Conservation (phyloP, 1,140 invertebrate species). For the Drosophila malerkotliana region DNA sequence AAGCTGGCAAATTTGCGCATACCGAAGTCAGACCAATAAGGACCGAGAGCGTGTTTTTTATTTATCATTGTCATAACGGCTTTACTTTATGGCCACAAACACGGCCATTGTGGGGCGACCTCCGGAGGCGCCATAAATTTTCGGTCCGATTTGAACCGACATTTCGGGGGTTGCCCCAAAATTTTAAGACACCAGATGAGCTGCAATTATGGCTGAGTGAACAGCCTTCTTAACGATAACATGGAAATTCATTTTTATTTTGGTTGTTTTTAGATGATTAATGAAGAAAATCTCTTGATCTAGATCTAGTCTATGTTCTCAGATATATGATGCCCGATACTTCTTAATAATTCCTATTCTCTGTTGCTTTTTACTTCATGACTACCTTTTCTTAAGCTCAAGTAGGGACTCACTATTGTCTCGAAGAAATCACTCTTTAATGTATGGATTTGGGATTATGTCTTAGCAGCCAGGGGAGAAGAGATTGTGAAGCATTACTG, state of each 20-base stretch:
- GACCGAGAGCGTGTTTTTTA: slow-evolving; percentile 10
- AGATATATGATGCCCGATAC: too few relatives aligned
- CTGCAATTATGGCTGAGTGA: not conserved
- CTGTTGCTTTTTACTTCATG: not conserved
- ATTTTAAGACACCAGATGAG: not conserved
- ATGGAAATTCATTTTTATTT: not conserved
- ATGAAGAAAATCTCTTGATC: not conserved
- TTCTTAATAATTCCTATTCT: not conserved
- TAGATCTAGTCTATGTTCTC: not conserved
- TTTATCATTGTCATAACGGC: slow-evolving; percentile 27
- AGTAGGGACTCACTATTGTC: not conserved
- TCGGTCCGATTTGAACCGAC: not conserved
- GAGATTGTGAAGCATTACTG: not conserved
- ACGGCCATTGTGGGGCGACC: not conserved
- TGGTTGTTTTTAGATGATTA: not conserved
- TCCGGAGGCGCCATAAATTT: slow-evolving; percentile 1
- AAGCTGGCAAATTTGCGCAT: slow-evolving; percentile 40
- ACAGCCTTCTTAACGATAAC: not conserved
- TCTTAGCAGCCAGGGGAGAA: not conserved
- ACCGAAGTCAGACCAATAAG: slow-evolving; percentile 17
- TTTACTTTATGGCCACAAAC: slow-evolving; percentile 18
- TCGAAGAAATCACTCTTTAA: not conserved
- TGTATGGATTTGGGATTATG: slow-evolving; percentile 3
- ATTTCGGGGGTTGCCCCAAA: not conserved
- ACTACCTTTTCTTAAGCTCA: not conserved